Evolutionary conservation across 2,888 invertebrate genomes (phyloP).

Genomic region (Plutella xylostella): DNA sequence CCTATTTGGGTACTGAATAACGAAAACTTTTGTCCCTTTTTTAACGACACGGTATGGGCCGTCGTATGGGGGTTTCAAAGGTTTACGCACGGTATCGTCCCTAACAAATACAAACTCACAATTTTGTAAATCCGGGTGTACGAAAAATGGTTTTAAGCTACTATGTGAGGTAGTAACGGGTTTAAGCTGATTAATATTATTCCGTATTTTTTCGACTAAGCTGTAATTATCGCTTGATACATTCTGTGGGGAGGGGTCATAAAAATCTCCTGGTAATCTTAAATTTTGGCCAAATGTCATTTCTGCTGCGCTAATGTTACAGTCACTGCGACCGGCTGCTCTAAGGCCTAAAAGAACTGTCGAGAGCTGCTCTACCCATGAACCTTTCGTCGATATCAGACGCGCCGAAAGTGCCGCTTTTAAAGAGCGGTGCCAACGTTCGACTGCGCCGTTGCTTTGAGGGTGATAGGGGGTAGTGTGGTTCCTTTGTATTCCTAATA

Average conservation of each 20-base stretch:
- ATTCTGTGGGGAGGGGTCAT: background rate
- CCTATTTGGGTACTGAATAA: background rate
- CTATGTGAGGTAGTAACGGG: background rate
- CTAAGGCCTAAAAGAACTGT: conserved; percentile 22
- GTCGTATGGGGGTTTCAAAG: background rate
- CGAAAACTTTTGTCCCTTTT: background rate
- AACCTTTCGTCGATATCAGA: background rate
- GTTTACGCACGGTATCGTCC: background rate
- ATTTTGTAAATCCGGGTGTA: background rate
- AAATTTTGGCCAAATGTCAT: background rate
- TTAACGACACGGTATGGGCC: background rate
- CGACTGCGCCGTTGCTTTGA: conserved; percentile 16
- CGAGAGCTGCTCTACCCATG: conserved; percentile 23
- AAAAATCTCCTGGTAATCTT: conserved; percentile 8
- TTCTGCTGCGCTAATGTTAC: conserved; percentile 4
- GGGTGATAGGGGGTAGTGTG: conserved; percentile 18
- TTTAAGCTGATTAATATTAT: background rate
- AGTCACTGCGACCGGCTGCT: background rate
- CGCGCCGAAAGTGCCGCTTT: conserved; percentile 14
- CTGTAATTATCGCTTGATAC: background rate
- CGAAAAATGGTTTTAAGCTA: background rate
- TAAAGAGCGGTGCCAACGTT: conserved; percentile 16
- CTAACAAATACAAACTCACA: conserved; percentile 2
- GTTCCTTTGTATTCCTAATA: conserved; percentile 9
- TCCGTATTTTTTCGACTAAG: conserved; percentile 1